Evolutionary conservation across 2,888 invertebrate species (phyloP), one percentile per base, ranked within the genome.

Genomic region (Gari tellinella): DNA sequence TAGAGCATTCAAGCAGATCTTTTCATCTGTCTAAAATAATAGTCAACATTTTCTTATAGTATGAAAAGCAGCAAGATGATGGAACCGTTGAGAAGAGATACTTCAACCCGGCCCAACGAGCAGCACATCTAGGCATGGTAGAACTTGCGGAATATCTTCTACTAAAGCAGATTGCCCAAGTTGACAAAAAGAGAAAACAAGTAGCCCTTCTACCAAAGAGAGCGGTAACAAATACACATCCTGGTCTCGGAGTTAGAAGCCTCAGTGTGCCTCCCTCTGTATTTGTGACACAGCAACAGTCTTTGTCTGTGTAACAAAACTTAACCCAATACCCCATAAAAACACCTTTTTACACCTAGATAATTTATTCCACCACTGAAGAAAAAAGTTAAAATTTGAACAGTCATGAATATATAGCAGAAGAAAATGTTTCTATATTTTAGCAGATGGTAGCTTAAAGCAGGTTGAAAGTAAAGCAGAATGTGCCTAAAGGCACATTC

Each of bases 221-320:
- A 48, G 48, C 64, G 2, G 12, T 72, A 8, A 46, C 66, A 53
- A n/a, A n/a, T n/a, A n/a, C n/a, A n/a, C 38, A 62, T 53, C 65
- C 38, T 40, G 65, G 70, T 61, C 74, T 74, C 41, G 52, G 46
- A 23, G 51, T 26, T 8, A 40, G 55, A 25, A 17, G 51, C 2
- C 38, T 49, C 15, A 26, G 53, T 1, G 26, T 37, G 14, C 26
- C 45, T 12, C 21, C 70, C 1, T 57, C 61, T 45, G 55, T 74
- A 19, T 78, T 78, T 72, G 61, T 74, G 3, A 78, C 78, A 12
- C 78, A 78, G 55, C n/a, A n/a, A n/a, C n/a, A n/a, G n/a, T n/a
- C n/a, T n/a, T n/a, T n/a, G n/a, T n/a, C n/a, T n/a, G n/a, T n/a
- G n/a, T n/a, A n/a, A n/a, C n/a, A n/a, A n/a, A n/a, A n/a, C n/a